Evolutionary conservation across 2,888 invertebrate genomes (phyloP), one percentile per base, ranked within the genome.

Genomic region (Aleiodes alternator): DNA sequence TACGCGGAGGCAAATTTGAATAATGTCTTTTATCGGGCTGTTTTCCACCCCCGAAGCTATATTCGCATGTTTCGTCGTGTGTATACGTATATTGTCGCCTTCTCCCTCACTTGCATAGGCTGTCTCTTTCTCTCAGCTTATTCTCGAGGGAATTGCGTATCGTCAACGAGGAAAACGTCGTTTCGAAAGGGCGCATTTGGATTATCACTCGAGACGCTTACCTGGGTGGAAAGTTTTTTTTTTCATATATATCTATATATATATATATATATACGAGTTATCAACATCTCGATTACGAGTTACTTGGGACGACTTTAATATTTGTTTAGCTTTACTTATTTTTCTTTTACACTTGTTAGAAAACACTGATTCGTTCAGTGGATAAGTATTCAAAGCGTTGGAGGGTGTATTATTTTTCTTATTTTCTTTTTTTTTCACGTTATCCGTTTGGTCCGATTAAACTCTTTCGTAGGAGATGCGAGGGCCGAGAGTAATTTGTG

Each of bases 21-120:
- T 88, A 88, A 88, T 87, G 85, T 85, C 84, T 82, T 87, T 87
- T 88, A 88, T 88, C 88, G 84, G 84, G 79, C 78, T 81, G 79
- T 79, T 79, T 77, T 75, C 75, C 69, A 75, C 69, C 79, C 57
- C 68, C 43, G 56, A 66, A 73, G 72, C 73, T 75, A 57, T 82
- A 82, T 82, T 79, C 80, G 74, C 72, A 51, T 80, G 77, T 61
- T 73, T 72, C 78, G 79, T 77, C 78, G 80, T 82, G 81, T 74
- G 80, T 81, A 78, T 83, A 81, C 84, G 84, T 85, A 78, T 76
- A 76, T 73, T 68, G 59, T 77, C 72, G 75, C 73, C 69, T 76
- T 73, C 69, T 71, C 53, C 16, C 50, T 50, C 34, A n/a, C 38
- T 31, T 70, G 23, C 56, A 23, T 29, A 38, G 16, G 23, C 29